Percentiles rank a stretch among this genome's conserved stretches.
Evolutionary conservation across 2,797 vertebrate genomes (phyloP).

Genomic region (Intellagama lesueurii): DNA sequence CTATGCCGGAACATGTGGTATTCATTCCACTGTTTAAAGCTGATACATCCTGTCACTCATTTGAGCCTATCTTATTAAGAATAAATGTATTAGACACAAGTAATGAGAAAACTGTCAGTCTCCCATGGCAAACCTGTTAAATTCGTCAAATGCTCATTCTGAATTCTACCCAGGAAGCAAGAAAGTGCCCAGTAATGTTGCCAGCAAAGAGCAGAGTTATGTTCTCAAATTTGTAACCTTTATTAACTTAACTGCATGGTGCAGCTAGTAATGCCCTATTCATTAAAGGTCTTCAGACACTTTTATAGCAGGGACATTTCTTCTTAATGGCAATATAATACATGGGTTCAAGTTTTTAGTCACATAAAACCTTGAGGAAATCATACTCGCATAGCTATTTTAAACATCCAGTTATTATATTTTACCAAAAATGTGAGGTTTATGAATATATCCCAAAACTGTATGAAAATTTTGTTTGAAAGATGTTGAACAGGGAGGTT

Average conservation of each 20-base stretch:
- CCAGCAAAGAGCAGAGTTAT: not conserved
- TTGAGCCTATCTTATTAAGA: not conserved
- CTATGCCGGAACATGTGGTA: not conserved
- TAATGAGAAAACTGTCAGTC: not conserved
- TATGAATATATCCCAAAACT: not conserved
- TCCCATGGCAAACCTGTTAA: not conserved
- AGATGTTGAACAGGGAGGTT: not conserved
- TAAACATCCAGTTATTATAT: not conserved
- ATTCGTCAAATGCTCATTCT: not conserved
- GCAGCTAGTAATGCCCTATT: not conserved
- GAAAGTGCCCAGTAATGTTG: not conserved
- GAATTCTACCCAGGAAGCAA: not conserved
- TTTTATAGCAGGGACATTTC: not conserved
- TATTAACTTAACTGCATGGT: not conserved
- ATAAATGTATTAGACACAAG: not conserved
- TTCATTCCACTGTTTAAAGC: not conserved
- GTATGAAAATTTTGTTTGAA: not conserved
- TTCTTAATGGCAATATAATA: not conserved
- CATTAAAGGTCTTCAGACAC: not conserved
- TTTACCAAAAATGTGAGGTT: not conserved
- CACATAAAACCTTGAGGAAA: not conserved
- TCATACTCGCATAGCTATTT: not conserved
- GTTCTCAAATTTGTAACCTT: not conserved
- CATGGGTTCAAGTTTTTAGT: not conserved
- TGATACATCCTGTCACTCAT: not conserved